phyloP scores from a whole-genome alignment of 1,140 invertebrate species.

The Halotydeus destructor region DNA sequence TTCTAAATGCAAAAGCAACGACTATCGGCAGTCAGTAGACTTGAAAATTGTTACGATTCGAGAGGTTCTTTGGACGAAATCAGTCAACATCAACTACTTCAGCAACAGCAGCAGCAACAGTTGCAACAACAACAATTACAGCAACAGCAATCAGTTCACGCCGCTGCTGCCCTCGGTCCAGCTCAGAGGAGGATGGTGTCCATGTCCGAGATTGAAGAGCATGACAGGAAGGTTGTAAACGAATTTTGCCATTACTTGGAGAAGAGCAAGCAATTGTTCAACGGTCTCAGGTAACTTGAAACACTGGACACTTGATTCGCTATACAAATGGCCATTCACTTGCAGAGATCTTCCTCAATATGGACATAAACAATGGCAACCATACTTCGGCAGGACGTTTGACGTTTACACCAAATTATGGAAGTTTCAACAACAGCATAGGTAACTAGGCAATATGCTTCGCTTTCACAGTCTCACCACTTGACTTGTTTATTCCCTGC shows the following conservation, averaged over 20 bases:
- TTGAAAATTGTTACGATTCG: conserved; percentile 13
- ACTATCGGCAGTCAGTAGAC: conserved; percentile 5
- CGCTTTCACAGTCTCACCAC: conserved; percentile 15
- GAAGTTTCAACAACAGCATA: conserved; percentile 95
- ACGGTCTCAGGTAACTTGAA: conserved; percentile 62
- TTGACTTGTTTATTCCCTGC: conserved; percentile 5
- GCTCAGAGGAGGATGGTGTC: conserved; percentile 17
- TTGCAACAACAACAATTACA: background rate
- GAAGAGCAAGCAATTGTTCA: conserved; percentile 92
- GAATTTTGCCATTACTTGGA: conserved; percentile 91
- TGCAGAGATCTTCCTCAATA: conserved; percentile 79
- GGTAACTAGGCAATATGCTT: conserved; percentile 28
- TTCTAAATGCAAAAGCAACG: conserved; percentile 9
- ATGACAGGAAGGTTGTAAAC: conserved; percentile 79
- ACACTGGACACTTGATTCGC: too few species aligned
- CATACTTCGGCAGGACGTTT: conserved; percentile 88
- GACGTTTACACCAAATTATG: conserved; percentile 95
- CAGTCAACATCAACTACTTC: conserved; percentile 2
- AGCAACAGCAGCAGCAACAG: conserved; percentile 6
- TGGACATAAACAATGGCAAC: conserved; percentile 94
- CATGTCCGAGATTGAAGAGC: conserved; percentile 24
- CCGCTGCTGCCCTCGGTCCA: background rate
- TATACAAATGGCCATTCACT: background rate
- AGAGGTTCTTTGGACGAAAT: conserved; percentile 9
- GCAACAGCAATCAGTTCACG: background rate